Base-by-base conservation (phyloP, 1,140 invertebrate genomes). In the Anadara kagoshimensis region DNA sequence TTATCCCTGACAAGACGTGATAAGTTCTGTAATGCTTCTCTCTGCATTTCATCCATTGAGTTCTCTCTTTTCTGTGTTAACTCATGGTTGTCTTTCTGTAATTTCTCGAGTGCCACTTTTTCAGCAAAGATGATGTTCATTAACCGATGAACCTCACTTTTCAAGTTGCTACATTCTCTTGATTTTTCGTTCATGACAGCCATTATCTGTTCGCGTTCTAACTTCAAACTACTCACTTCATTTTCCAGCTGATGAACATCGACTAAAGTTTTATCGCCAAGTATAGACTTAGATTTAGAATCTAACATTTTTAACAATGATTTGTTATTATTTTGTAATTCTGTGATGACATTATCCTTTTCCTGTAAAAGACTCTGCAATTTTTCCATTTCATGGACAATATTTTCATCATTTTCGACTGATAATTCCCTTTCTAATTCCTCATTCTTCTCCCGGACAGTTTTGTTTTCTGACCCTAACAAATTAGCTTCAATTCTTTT, bases 181-280 rank as follows among this genome's bases (percentile, higher is more conserved):
- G 88, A 85, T 68, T 90, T 91, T 64, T 90, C 89, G 67, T 87
- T 88, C 67, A 91, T 75, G 5, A 90, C 86, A 47, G 88, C 85
- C 67, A 90, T 74, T 71, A 90, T 87, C 76, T 89, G 89, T 62
- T 90, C 87, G 62, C 83, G 85, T 74, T 90, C 89, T 24, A 82
- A 69, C 61, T 85, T 85, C 20, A 88, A 57, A 49, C 56, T 59
- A 41, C 76, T 79, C 12, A 88, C 78, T 66, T 88, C 85, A 68
- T 80, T 82, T 76, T 87, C 82, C 41, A 88, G 75, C 61, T 81
- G 83, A 51, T 88, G 85, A 18, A 85, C 65, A 44, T 84, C 80
- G 29, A 83, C 54, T 8, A 83, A 62, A 29, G 67, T 78, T 62
- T 78, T 78, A 61, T 86, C 83, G 2, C 83, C 83, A 41, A 70